phyloP scores from a whole-genome alignment of 2,797 vertebrate species.

The Sebastes alutus region DNA sequence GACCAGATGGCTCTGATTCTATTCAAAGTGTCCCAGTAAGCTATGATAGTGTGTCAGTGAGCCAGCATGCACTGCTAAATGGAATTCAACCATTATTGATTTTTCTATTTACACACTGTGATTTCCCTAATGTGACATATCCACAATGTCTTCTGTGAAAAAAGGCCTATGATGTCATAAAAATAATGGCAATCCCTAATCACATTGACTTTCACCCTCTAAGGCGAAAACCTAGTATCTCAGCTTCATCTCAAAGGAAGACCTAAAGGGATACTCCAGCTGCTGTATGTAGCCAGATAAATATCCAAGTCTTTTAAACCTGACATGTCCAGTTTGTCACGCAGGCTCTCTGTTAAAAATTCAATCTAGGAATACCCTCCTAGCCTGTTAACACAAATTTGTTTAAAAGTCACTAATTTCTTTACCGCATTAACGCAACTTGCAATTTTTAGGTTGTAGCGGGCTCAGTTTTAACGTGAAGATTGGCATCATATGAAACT shows the following conservation, averaged over 20 bases:
- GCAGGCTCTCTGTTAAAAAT: neutral
- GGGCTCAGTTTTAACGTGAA: no score
- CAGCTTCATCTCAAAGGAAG: neutral
- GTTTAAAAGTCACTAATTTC: no score
- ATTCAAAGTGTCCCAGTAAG: neutral
- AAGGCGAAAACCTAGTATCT: no score
- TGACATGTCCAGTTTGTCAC: neutral
- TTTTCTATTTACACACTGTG: neutral
- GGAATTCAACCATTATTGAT: neutral
- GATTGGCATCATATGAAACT: no score
- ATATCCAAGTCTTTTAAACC: neutral
- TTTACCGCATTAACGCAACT: no score
- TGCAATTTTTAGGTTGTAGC: no score
- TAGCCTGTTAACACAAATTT: no score
- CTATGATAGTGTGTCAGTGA: neutral
- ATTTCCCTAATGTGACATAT: neutral
- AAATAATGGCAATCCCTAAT: neutral
- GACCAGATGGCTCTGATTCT: neutral
- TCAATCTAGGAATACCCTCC: neutral
- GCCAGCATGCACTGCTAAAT: neutral
- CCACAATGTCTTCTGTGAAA: neutral
- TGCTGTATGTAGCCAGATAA: neutral
- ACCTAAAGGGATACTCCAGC: neutral
- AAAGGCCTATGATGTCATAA: neutral
- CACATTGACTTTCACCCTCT: neutral